Percentiles rank a stretch among this genome's conserved stretches.
These are phyloP conservation scores for Vanessa tameamea DNA, from an alignment of 1,140 invertebrate species.

Conservation along the genomic window DNA sequence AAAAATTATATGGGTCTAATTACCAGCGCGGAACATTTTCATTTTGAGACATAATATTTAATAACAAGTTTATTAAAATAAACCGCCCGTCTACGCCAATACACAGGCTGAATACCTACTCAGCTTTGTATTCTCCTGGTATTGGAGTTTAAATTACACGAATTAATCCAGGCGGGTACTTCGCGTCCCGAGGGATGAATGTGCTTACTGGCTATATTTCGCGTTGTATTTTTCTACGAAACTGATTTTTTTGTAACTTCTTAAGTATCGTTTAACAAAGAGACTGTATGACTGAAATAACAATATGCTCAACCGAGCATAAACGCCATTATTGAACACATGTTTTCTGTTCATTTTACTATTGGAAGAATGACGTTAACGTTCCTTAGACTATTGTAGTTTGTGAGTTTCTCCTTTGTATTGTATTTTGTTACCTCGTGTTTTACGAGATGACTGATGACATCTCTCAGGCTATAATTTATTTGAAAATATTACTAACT, in stretches of 20 bases:
- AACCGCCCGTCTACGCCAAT: constrained; percentile 39
- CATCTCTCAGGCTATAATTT: constrained; percentile 28
- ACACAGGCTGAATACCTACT: constrained; percentile 57
- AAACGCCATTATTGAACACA: constrained; percentile 33
- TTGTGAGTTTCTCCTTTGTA: constrained; percentile 32
- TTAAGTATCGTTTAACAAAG: constrained; percentile 33
- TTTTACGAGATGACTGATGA: constrained; percentile 34
- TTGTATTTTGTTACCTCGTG: constrained; percentile 23
- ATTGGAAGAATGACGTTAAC: constrained; percentile 35
- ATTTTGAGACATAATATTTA: neutral
- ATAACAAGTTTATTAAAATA: neutral
- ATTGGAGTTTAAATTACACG: constrained; percentile 75
- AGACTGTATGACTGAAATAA: constrained; percentile 5
- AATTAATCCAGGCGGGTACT: constrained; percentile 68
- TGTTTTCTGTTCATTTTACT: constrained; percentile 44
- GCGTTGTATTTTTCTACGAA: constrained; percentile 46
- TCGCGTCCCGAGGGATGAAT: constrained; percentile 53
- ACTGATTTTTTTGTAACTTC: constrained; percentile 31
- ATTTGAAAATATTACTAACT: constrained; percentile 30
- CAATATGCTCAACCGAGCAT: constrained; percentile 15
- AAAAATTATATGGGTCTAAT: too few species aligned
- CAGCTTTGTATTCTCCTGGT: constrained; percentile 69
- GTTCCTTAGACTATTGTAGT: constrained; percentile 21
- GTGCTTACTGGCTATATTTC: constrained; percentile 47
- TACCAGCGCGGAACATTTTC: neutral